Conservation (phyloP, 2,797 vertebrate species). For the Peromyscus nudipes region DNA sequence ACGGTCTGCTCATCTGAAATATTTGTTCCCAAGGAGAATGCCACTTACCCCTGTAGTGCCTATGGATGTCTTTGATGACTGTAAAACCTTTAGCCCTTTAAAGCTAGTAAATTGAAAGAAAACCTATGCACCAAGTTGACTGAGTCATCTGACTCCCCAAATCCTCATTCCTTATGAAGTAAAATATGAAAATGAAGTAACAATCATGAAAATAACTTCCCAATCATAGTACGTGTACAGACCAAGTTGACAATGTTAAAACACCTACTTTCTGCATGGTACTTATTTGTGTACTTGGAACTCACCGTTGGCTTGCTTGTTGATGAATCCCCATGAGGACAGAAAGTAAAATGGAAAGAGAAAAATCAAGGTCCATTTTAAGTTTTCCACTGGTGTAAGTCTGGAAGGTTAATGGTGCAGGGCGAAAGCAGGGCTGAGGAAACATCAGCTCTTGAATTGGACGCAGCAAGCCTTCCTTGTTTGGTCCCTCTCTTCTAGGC, state of each 20-base stretch:
- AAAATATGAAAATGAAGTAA: slow-evolving; percentile 25
- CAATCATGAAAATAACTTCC: not conserved
- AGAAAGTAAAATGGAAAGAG: not conserved
- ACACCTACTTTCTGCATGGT: not conserved
- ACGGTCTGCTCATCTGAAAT: slow-evolving; percentile 67
- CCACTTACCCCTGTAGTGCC: not conserved
- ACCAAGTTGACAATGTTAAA: not conserved
- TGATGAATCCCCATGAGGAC: not conserved
- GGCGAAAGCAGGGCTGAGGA: not conserved
- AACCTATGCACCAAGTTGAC: not conserved
- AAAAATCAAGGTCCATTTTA: not conserved
- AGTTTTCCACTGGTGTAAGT: not conserved
- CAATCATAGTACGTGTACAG: not conserved
- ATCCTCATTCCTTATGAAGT: not conserved
- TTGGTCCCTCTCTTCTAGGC: not conserved
- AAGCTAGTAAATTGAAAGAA: slow-evolving; percentile 25
- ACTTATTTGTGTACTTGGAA: not conserved
- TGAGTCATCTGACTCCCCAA: not conserved
- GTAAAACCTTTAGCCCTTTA: slow-evolving; percentile 34
- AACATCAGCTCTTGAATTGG: not conserved
- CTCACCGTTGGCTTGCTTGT: not conserved
- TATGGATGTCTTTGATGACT: slow-evolving; percentile 26
- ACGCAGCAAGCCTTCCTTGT: not conserved
- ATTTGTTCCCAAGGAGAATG: slow-evolving; percentile 60
- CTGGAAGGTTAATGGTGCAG: not conserved